Evolutionary conservation across 2,888 invertebrate species (phyloP).

Genomic region (Cataglyphis cursor): DNA sequence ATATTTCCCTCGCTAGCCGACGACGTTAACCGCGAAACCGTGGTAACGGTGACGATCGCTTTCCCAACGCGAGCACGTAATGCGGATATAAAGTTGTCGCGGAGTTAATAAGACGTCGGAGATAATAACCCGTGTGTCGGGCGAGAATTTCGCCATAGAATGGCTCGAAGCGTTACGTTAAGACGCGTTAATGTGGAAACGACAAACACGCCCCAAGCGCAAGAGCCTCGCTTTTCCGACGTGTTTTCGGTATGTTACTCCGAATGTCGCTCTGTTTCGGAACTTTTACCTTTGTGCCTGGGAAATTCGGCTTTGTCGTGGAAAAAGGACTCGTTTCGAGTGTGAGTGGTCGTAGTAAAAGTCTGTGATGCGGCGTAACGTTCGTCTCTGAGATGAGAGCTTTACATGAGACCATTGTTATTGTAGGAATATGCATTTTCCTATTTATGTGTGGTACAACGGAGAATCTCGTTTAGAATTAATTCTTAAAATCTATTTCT

Average conservation of each 20-base stretch:
- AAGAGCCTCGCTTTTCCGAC: constrained; percentile 7
- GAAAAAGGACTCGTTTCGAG: neutral
- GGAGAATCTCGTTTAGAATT: neutral
- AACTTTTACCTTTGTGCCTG: constrained; percentile 43
- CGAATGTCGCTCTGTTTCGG: constrained; percentile 10
- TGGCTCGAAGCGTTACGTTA: constrained; percentile 32
- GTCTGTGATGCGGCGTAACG: neutral
- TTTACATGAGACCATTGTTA: neutral
- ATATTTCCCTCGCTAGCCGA: neutral
- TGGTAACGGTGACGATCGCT: constrained; percentile 1
- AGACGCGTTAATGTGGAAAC: constrained; percentile 48
- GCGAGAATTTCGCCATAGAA: constrained; percentile 14
- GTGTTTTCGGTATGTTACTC: constrained; percentile 8
- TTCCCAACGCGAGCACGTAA: constrained; percentile 39
- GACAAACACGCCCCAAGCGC: neutral
- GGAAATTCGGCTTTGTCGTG: constrained; percentile 15
- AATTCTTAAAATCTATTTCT: neutral
- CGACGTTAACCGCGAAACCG: neutral
- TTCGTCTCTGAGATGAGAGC: neutral
- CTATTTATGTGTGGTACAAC: neutral
- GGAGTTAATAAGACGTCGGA: constrained; percentile 37
- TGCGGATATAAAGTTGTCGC: constrained; percentile 41
- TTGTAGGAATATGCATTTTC: neutral
- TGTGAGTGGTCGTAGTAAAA: constrained; percentile 6
- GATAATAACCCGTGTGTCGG: constrained; percentile 8